phyloP scores from a whole-genome alignment of 2,797 vertebrate species.

The Cyclura pinguis region DNA sequence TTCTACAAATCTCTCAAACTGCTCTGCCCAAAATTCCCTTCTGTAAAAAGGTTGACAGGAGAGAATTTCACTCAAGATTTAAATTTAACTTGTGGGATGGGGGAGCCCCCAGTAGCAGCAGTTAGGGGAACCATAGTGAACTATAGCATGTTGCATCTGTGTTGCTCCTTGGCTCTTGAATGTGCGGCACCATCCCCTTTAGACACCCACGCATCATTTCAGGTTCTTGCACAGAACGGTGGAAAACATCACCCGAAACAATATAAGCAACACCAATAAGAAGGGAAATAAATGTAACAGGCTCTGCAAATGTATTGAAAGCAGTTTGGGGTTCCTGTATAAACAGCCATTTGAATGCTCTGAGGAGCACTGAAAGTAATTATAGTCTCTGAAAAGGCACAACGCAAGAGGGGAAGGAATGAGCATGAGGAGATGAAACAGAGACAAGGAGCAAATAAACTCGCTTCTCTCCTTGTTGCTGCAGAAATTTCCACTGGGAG shows the following conservation, averaged over 20 bases:
- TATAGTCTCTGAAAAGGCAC: not conserved
- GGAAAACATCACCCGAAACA: not conserved
- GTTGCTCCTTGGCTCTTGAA: not conserved
- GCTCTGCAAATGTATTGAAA: not conserved
- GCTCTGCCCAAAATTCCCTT: no score
- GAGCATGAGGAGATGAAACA: not conserved
- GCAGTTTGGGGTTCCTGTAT: not conserved
- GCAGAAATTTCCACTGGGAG: not conserved
- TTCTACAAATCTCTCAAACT: no score
- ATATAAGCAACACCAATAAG: not conserved
- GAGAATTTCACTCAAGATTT: no score
- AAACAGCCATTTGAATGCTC: slow-evolving; percentile 26
- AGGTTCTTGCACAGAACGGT: not conserved
- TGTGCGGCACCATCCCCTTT: not conserved
- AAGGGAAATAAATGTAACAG: not conserved
- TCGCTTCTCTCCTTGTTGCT: not conserved
- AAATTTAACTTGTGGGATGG: not conserved
- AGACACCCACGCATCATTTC: not conserved
- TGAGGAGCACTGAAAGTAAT: not conserved
- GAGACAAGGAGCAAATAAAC: not conserved
- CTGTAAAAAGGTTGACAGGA: no score
- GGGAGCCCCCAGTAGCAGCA: no score
- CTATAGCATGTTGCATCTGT: no score
- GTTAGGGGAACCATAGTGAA: no score
- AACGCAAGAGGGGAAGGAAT: not conserved